Base-by-base conservation (phyloP, 1,140 invertebrate genomes). In the Drosophila miranda region DNA sequence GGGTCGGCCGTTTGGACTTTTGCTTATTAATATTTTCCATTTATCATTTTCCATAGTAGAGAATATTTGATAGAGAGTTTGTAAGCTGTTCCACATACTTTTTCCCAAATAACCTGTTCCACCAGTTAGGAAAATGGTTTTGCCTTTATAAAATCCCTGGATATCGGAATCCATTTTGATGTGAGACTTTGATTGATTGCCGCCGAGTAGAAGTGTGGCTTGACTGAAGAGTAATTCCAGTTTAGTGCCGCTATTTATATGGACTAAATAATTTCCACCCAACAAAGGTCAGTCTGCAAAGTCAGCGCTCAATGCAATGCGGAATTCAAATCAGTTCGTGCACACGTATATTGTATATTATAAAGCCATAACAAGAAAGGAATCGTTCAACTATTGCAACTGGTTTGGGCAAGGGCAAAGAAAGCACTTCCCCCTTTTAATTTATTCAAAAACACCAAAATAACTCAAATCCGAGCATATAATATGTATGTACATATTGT, bases 71-170 rank as follows among this genome's bases (percentile, higher is more conserved):
- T 19, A 19, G 19, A 19, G 19, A 1, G 19, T 19, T 19, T 19
- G 19, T 19, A 19, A 19, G 19, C 19, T 5, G 23, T 26, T 0
- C 28, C 30, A 34, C 30, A 38, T 45, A 92, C 92, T 94, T 93
- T 95, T 96, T 5, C 95, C 95, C 78, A 96, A 91, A 89, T 96
- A 96, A 67, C 95, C 95, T 43, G 94, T 95, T 1, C 92, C 94
- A 26, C 94, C 94, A 1, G 94, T 94, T 81, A 94, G 78, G 78
- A 96, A 94, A 43, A 94, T 91, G 70, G 88, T 91, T 80, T 93
- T 92, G 41, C 92, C 91, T 44, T 92, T 92, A 76, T 93, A 95
- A 84, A 94, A 95, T 23, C 89, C 66, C 42, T 92, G 90, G 23
- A 95, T 93, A 50, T 71, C 60, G 1, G 68, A 67, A 11, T 70